Conservation (phyloP, 2,113 vertebrate genomes). For the Pseudolaguvia tuberculata region DNA sequence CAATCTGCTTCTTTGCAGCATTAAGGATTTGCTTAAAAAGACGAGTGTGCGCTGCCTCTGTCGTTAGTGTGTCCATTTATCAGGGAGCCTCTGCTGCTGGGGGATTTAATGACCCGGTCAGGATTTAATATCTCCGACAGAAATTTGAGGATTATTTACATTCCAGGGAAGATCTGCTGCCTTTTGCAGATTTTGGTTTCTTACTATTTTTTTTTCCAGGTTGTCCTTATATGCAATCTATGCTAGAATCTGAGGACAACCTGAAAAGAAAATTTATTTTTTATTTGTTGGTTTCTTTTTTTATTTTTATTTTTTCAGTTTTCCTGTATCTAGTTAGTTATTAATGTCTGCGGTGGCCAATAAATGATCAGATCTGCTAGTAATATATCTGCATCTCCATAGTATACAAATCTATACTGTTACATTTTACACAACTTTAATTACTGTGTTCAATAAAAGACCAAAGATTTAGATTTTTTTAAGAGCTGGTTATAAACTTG, state of each 20-base stretch:
- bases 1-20: slow-evolving; percentile 80
- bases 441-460: neutral
- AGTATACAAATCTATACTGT: neutral
- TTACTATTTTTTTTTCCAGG: too few relatives aligned
- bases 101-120: neutral
- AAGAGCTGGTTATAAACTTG: slow-evolving; percentile 60
- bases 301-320: neutral
- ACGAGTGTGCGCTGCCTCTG: slow-evolving; percentile 75
- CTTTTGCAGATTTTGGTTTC: neutral
- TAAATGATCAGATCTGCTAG: slow-evolving; percentile 11
- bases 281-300: neutral
- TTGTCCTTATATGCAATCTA: too few relatives aligned
- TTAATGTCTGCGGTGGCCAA: slow-evolving; percentile 42
- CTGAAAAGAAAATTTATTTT: too few relatives aligned
- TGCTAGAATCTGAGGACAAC: too few relatives aligned
- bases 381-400: neutral
- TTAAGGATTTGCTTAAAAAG: slow-evolving; percentile 67
- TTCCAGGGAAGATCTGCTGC: neutral
- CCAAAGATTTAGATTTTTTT: slow-evolving; percentile 27
- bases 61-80: slow-evolving; percentile 73
- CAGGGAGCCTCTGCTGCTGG: slow-evolving; percentile 51
- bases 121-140: neutral
- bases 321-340: slow-evolving; percentile 43
- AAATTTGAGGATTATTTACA: neutral
- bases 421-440: neutral